Conservation (phyloP, 1,140 invertebrate genomes). For the Probaryconus sp. region DNA sequence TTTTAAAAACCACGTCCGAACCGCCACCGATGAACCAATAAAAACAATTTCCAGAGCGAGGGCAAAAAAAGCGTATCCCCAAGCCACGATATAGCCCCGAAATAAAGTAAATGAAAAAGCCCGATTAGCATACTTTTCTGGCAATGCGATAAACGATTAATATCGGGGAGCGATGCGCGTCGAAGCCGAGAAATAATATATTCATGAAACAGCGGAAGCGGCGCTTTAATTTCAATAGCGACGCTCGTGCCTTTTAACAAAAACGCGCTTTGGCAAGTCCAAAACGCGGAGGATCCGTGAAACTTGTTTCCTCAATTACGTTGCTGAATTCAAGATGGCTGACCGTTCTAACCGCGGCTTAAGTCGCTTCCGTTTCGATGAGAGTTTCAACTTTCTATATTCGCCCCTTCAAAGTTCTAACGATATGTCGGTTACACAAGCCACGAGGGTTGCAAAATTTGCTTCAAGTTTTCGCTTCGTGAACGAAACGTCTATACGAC, state of each 20-base stretch:
- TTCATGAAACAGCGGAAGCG: slow-evolving; percentile 39
- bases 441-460: slow-evolving; percentile 66
- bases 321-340: slow-evolving; percentile 61
- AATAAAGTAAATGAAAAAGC: slow-evolving; percentile 31
- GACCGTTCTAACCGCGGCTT: slow-evolving; percentile 59
- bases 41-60: slow-evolving; percentile 12
- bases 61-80: no score
- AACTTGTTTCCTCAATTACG: slow-evolving; percentile 61
- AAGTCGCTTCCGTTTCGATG: slow-evolving; percentile 63
- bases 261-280: slow-evolving; percentile 39
- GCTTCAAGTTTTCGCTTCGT: slow-evolving; percentile 63
- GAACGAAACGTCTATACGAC: slow-evolving; percentile 50
- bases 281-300: slow-evolving; percentile 55
- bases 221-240: slow-evolving; percentile 48
- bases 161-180: slow-evolving; percentile 33
- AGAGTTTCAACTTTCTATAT: slow-evolving; percentile 61
- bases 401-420: slow-evolving; percentile 64
- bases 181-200: slow-evolving; percentile 41
- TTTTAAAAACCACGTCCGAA: slow-evolving; percentile 29
- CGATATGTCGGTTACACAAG: slow-evolving; percentile 68
- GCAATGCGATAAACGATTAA: slow-evolving; percentile 34
- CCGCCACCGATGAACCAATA: slow-evolving; percentile 35
- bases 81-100: no score
- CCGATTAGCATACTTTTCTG: slow-evolving; percentile 38
- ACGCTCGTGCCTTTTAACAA: slow-evolving; percentile 32